These are phyloP conservation scores for Nothura maculosa DNA, from an alignment of 2,797 vertebrate species.

Conservation along the genomic window DNA sequence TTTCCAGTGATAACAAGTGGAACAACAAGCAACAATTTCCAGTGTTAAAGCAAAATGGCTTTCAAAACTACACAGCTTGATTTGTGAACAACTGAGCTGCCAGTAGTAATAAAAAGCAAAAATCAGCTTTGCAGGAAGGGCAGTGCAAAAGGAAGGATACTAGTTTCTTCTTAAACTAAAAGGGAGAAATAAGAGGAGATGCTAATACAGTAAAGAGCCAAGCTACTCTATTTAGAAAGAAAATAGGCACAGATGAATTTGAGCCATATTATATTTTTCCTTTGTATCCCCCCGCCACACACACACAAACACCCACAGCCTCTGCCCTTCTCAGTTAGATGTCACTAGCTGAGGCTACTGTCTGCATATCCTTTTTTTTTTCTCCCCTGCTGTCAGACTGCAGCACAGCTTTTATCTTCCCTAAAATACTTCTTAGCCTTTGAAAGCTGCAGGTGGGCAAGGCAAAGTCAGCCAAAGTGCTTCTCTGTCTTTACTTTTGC, in stretches of 20 bases:
- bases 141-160: not conserved
- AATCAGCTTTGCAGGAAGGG: not conserved
- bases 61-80: not conserved
- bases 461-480: not conserved
- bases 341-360: not conserved
- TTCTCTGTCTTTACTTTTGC: not conserved
- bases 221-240: not conserved
- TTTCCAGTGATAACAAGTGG: not conserved
- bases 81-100: not conserved
- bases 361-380: not conserved
- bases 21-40: not conserved
- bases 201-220: not conserved
- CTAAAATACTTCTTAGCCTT: not conserved
- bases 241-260: not conserved
- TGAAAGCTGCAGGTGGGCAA: not conserved
- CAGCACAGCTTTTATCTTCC: not conserved
- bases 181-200: not conserved
- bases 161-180: not conserved
- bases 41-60: not conserved
- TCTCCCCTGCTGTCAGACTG: not conserved
- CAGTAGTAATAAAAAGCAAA: not conserved
- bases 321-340: not conserved
- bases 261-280: not conserved
- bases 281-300: not conserved
- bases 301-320: not conserved